These are phyloP conservation scores for Musca domestica DNA, from an alignment of 1,140 invertebrate genomes.

Conservation along the genomic window DNA sequence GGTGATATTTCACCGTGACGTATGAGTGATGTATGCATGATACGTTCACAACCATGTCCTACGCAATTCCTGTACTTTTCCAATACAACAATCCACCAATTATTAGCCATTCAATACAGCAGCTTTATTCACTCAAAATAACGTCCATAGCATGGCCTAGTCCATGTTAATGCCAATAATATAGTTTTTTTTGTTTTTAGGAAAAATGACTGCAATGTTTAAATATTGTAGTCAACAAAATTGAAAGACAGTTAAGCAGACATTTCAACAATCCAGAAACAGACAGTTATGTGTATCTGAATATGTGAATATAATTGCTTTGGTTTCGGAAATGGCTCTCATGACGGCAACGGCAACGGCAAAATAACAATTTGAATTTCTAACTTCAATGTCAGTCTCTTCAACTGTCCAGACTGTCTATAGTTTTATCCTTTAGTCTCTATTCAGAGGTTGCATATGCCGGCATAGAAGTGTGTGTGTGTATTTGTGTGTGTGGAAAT, in stretches of 20 bases:
- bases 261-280: too few species aligned
- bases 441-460: not conserved
- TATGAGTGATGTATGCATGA: too few species aligned
- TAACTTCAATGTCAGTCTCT: not conserved
- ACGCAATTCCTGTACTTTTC: too few species aligned
- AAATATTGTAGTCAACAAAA: too few species aligned
- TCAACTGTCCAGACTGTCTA: not conserved
- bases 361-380: conserved; percentile 20
- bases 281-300: not conserved
- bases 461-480: not conserved
- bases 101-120: too few species aligned
- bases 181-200: not conserved
- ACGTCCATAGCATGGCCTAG: not conserved
- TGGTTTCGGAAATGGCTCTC: not conserved
- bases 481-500: not conserved
- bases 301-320: conserved; percentile 16
- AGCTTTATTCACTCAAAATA: too few species aligned
- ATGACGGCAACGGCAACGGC: not conserved
- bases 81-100: too few species aligned
- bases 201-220: too few species aligned
- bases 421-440: not conserved
- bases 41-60: too few species aligned
- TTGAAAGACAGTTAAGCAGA: too few species aligned
- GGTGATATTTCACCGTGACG: too few species aligned
- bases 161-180: conserved; percentile 11